Base-by-base conservation (phyloP, 2,797 vertebrate species). In the Bradypus variegatus region DNA sequence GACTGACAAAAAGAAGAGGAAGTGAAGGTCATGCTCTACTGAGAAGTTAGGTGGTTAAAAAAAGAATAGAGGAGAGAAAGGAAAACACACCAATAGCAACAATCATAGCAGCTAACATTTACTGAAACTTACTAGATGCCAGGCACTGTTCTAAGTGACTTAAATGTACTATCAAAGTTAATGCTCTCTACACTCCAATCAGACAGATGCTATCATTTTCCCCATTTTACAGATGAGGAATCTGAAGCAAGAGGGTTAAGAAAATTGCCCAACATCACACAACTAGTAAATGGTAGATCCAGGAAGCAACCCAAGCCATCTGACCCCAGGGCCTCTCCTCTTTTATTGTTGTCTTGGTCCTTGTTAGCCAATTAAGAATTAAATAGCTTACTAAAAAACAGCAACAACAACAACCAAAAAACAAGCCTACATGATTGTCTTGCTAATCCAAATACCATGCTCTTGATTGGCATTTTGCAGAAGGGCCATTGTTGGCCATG, bases 391-490 rank as follows among this genome's bases (percentile, higher is more conserved):
- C 97, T 97, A 97, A 97, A 96, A 96, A 97, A 93, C 14, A 50
- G 14, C 14, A 50, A 50, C 14, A 50, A 58, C 6, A 58, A 45
- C 41, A 45, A 45, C 41, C 41, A 45, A 45, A 97, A 97, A 96
- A 97, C 97, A 93, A 96, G 95, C 94, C 96, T 96, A 94, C 94
- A 97, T 97, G 96, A 97, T 97, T 96, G 97, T 97, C 97, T 97
- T 96, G 96, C 96, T 97, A 97, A 97, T 97, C 97, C 97, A 97
- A 97, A 97, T 97, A 97, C 97, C 97, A 97, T 86, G 96, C 95
- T 97, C 96, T 96, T 96, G 96, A 96, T 95, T 93, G 96, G 96
- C 96, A 96, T 95, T 97, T 96, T 97, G 95, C 96, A 97, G 96
- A 97, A 97, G 96, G 93, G 96, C 97, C 96, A 95, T 96, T 97